phyloP scores from a whole-genome alignment of 2,113 vertebrate genomes.

The Danionella cerebrum region DNA sequence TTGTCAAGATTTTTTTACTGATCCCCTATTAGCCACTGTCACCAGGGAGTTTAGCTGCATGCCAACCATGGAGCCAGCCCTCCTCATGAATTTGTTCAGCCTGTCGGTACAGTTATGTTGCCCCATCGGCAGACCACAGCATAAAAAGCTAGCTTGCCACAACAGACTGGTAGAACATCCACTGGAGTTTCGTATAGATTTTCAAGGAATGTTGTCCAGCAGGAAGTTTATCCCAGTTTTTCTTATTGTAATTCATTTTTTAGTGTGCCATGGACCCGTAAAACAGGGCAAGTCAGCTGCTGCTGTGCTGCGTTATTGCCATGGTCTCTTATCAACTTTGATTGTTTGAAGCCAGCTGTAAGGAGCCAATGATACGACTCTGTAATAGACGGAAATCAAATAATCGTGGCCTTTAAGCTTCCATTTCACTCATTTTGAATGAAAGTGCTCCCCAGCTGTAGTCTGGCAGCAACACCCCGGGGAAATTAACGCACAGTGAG shows the following conservation, averaged over 20 bases:
- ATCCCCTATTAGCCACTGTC: too few species aligned
- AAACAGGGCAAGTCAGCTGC: neutral
- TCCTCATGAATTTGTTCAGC: too few species aligned
- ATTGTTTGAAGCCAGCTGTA: neutral
- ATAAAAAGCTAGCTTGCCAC: too few species aligned
- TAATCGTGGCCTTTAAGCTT: conserved; percentile 16
- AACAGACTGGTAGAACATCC: too few species aligned
- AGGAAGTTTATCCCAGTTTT: too few species aligned
- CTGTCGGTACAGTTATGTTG: too few species aligned
- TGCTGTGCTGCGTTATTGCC: conserved; percentile 25
- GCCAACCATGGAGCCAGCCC: too few species aligned
- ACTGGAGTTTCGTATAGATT: too few species aligned
- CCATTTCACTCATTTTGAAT: conserved; percentile 17
- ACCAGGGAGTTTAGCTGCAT: too few species aligned
- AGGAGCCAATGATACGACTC: conserved; percentile 24
- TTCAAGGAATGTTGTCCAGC: too few species aligned
- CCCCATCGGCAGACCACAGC: too few species aligned
- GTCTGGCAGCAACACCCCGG: conserved; percentile 1
- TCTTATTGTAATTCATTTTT: neutral
- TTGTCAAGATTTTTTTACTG: too few species aligned
- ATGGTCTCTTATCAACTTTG: neutral
- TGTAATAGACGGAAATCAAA: conserved; percentile 35
- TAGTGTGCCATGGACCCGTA: neutral
- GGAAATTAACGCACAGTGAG: conserved; percentile 20
- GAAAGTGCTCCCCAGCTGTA: neutral